Evolutionary conservation across 1,140 invertebrate genomes (phyloP).

Genomic region (Nasonia longicornis): DNA sequence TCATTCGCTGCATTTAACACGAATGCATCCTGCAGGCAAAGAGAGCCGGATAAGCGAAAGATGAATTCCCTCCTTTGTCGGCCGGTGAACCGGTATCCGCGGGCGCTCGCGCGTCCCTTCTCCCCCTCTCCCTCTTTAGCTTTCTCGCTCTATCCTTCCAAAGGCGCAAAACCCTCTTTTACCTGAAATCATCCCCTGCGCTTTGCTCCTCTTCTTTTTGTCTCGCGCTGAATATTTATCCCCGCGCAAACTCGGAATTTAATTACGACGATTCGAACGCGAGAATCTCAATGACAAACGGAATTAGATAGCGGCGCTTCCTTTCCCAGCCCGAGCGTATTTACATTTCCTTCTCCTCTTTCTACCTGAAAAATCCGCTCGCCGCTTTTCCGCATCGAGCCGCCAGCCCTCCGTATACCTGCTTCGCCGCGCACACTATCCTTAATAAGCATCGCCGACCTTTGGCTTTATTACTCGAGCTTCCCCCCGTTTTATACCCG

Average conservation of each 20-base stretch:
- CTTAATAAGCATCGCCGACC: conserved; percentile 10
- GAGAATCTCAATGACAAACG: background rate
- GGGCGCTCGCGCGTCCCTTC: conserved; percentile 38
- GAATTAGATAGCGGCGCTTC: background rate
- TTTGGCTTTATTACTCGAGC: conserved; percentile 37
- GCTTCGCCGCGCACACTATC: background rate
- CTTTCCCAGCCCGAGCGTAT: background rate
- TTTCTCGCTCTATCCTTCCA: conserved; percentile 17
- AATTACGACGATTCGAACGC: background rate
- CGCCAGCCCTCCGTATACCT: background rate
- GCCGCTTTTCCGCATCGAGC: conserved; percentile 19
- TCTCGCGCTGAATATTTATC: conserved; percentile 33
- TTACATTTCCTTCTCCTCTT: conserved; percentile 8
- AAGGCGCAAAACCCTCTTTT: conserved; percentile 48
- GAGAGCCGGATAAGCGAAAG: conserved; percentile 22
- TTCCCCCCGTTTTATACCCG: conserved; percentile 1
- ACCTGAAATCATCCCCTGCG: conserved; percentile 60
- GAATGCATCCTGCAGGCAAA: conserved; percentile 65
- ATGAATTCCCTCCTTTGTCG: conserved; percentile 65
- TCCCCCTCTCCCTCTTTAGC: conserved; percentile 44
- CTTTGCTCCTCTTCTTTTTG: background rate
- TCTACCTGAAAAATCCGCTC: conserved; percentile 46
- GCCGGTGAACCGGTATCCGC: conserved; percentile 61
- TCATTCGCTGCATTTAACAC: conserved; percentile 64
- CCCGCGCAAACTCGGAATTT: background rate